Base-by-base conservation (phyloP, 2,888 invertebrate species). In the Aelia acuminata region DNA sequence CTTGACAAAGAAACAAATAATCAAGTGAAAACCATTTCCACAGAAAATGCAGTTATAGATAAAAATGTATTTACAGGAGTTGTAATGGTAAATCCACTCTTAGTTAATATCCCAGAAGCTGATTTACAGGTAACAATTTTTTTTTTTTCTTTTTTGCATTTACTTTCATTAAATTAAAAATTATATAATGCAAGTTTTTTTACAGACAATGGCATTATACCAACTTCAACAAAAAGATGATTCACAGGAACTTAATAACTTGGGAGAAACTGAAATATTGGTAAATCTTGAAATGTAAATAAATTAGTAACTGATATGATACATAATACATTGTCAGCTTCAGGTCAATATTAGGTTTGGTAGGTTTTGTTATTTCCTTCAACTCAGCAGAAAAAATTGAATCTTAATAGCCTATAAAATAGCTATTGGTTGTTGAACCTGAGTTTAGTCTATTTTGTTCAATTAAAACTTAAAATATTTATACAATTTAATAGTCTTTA, bases 261-360 rank as follows among this genome's bases (percentile, higher is more conserved):
- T 70, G 35, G 63, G 63, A 35, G 31, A 15, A 35, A 70, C 7
- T 35, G 31, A 70, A 70, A 18, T 70, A 70, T 35, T 70, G 63
- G 63, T 70, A 70, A 70, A 63, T 63, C 63, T 63, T 31, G 13
- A 63, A 63, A 35, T 70, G 35, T 70, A 70, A 70, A 31, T 31
- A 7, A 63, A 63, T 31, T 31, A 35, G 15, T 18, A 35, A 70
- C 35, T 57, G 57, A 7, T 26, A 26, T 57, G 26, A 26, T 57
- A 13, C 26, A 57, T 57, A 13, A 57, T 0, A 35, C 31, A 70
- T 70, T 35, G 20, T 20, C 31, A 70, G 7, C 20, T 26, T 7
- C 57, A 57, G 7, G 20, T 15, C 18, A 31, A 63, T 31, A 26
- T 10, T 26, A 57, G 1, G 26, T 70, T 20, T 35, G 18, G 7